phyloP scores from a whole-genome alignment of 2,797 vertebrate genomes.

The Microctenopoma stevenorrisi region DNA sequence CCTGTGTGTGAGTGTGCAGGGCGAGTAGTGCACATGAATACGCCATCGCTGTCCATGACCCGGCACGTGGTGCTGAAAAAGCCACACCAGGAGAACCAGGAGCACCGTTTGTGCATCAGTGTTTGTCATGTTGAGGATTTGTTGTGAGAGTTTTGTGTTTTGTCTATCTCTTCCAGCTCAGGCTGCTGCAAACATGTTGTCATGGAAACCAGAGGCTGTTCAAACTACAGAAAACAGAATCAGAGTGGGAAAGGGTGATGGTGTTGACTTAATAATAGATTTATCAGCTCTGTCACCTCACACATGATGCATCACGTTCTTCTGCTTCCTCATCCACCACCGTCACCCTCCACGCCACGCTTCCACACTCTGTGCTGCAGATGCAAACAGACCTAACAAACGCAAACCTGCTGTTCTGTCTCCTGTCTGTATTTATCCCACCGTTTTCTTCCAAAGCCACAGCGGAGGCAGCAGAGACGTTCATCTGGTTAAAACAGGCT shows the following conservation, averaged over 20 bases:
- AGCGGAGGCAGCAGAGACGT: constrained; percentile 61
- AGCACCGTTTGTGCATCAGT: constrained; percentile 14
- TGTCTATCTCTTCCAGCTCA: constrained; percentile 27
- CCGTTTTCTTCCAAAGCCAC: constrained; percentile 64
- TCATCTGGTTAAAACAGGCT: constrained; percentile 70
- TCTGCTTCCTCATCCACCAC: constrained; percentile 38
- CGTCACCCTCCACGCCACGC: constrained; percentile 30
- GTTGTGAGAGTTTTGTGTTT: constrained; percentile 20
- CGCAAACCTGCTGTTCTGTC: constrained; percentile 59
- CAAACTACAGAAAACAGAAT: constrained; percentile 30
- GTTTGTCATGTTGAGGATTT: constrained; percentile 34
- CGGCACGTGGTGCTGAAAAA: constrained; percentile 6
- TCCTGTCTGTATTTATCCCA: constrained; percentile 65
- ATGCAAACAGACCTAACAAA: constrained; percentile 59
- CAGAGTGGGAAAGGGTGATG: constrained; percentile 1
- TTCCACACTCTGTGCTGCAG: constrained; percentile 26
- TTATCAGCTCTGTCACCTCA: background rate
- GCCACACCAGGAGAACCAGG: constrained; percentile 7
- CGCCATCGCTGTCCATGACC: background rate
- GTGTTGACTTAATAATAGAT: background rate
- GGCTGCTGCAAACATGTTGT: constrained; percentile 42
- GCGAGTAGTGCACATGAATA: background rate
- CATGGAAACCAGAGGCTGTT: constrained; percentile 51
- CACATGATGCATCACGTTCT: background rate
- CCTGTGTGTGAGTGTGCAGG: too few species aligned